phyloP scores from a whole-genome alignment of 1,140 invertebrate species.

The Dufourea novaeangliae region DNA sequence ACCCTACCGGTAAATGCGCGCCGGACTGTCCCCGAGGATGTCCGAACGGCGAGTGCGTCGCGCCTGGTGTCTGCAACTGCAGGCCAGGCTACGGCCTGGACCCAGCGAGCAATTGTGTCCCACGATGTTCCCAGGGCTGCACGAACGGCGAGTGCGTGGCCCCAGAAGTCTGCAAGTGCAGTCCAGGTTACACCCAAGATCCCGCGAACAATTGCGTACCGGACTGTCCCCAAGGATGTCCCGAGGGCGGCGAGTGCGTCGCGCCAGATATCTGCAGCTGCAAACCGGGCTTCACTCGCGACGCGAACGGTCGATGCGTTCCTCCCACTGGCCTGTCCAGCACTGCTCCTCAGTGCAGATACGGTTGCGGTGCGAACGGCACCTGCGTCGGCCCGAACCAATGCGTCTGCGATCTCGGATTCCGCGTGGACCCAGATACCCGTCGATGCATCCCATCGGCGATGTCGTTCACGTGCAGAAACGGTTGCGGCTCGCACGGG shows the following conservation, averaged over 20 bases:
- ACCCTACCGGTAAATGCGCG: conserved; percentile 1
- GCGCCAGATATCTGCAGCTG: conserved; percentile 36
- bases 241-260: conserved; percentile 36
- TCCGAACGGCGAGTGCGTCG: conserved; percentile 24
- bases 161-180: conserved; percentile 37
- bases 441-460: conserved; percentile 41
- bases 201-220: conserved; percentile 7
- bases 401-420: conserved; percentile 76
- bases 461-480: conserved; percentile 13
- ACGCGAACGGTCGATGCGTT: conserved; percentile 28
- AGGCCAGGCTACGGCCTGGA: conserved; percentile 24
- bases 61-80: conserved; percentile 38
- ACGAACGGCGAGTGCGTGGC: conserved; percentile 29
- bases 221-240: conserved; percentile 27
- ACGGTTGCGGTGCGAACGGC: conserved; percentile 56
- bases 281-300: conserved; percentile 27
- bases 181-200: conserved; percentile 23
- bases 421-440: conserved; percentile 36
- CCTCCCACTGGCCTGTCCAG: conserved; percentile 53
- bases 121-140: conserved; percentile 35
- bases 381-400: conserved; percentile 71
- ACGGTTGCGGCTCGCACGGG: conserved; percentile 48
- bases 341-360: conserved; percentile 7
- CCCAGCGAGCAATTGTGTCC: conserved; percentile 3
- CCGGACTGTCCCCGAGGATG: conserved; percentile 38